Evolutionary conservation across 1,140 invertebrate genomes (phyloP), one percentile per base, ranked within the genome.

Genomic region (Drosophila burlai): DNA sequence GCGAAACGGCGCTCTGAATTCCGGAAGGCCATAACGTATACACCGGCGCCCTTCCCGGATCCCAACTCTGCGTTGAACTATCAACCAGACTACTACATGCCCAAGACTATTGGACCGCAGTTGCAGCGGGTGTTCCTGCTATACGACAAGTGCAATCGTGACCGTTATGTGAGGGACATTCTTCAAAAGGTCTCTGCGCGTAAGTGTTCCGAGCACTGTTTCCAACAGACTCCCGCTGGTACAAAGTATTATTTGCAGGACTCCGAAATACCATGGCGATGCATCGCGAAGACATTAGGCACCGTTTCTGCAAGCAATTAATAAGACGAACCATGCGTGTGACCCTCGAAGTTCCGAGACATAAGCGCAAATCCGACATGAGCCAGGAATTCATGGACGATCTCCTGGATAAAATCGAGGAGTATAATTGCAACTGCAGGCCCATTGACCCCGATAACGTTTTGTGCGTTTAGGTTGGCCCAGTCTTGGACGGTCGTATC

Each of bases 391-490:
- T 46, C 11, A 13, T 67, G 0, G 40, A 67, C 0, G 67, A 54
- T n/a, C 38, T 71, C 5, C 18, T 55, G 3, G 0, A 5, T 3
- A 5, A 26, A 8, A 11, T 15, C 11, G 49, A 15, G 4, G 64
- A 55, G 4, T 46, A 31, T 5, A 63, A 36, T 43, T 75, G 49
- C 29, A 26, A 49, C 26, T 74, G 72, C 40, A 26, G 16, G 11
- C 29, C 58, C 13, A 26, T 15, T 9, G 0, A 7, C 5, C 31
- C 3, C 16, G 31, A 29, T 4, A 24, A 47, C 2, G 24, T 2
- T 10, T 62, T 18, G 36, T 72, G 67, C 26, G 7, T 0, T 18
- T 75, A 73, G 55, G 49, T n/a, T 62, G 36, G 31, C 21, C 21
- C 29, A 62, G 57, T 26, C 31, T 38, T 45, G 36, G 21, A 16